Conservation (phyloP, 2,888 invertebrate genomes). For the Dicranocentrus wangi region DNA sequence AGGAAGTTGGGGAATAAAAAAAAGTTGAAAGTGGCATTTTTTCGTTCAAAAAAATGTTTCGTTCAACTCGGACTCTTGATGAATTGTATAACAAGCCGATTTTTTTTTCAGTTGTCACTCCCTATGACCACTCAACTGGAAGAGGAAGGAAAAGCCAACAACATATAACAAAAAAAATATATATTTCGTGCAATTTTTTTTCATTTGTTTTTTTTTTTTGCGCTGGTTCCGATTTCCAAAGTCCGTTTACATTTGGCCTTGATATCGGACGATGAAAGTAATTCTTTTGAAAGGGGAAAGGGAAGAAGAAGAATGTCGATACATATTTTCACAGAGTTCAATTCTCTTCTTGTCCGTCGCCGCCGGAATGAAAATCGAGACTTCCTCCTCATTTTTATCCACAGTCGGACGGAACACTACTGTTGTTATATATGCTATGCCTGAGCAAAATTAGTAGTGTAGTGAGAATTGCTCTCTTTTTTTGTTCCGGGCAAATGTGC, state of each 20-base stretch:
- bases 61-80: neutral
- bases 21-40: neutral
- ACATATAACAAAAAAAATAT: too few relatives aligned
- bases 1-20: constrained; percentile 34
- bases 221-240: neutral
- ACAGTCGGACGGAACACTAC: constrained; percentile 26
- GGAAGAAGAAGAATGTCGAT: too few relatives aligned
- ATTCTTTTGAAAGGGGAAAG: neutral
- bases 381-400: neutral
- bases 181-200: too few relatives aligned
- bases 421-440: neutral
- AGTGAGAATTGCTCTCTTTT: constrained; percentile 32
- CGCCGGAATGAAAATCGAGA: constrained; percentile 40
- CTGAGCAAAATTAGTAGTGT: constrained; percentile 11
- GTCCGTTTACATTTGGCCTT: constrained; percentile 31
- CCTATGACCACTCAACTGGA: too few relatives aligned
- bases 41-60: neutral
- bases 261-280: too few relatives aligned
- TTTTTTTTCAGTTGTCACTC: constrained; percentile 26
- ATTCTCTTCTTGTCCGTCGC: too few relatives aligned
- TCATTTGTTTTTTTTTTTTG: too few relatives aligned
- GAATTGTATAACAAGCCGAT: too few relatives aligned
- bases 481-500: constrained; percentile 24
- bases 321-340: too few relatives aligned
- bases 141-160: too few relatives aligned